Conservation (phyloP, 2,797 vertebrate species). For the Acanthurus lineatus region DNA sequence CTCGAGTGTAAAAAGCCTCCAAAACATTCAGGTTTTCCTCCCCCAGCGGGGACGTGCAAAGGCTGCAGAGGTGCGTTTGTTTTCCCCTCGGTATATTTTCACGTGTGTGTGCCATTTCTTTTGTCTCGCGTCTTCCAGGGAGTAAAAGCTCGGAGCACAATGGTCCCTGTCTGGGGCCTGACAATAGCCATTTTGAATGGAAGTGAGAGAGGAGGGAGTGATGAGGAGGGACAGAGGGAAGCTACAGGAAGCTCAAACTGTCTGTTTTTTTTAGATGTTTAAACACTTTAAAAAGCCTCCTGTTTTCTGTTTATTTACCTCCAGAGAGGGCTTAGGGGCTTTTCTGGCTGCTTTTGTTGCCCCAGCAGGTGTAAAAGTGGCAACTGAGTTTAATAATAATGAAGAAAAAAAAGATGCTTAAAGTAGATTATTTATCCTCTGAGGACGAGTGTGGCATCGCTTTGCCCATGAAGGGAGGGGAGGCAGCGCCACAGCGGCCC, state of each 20-base stretch:
- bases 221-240: conserved; percentile 27
- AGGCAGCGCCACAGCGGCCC: conserved; percentile 6
- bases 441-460: conserved; percentile 44
- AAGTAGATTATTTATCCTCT: conserved; percentile 37
- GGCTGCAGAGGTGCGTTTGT: conserved; percentile 34
- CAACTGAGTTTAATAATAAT: conserved; percentile 38
- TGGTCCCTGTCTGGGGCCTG: conserved; percentile 74
- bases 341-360: conserved; percentile 20
- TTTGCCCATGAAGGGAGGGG: conserved; percentile 22
- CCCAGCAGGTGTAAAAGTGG: conserved; percentile 53
- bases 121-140: conserved; percentile 69
- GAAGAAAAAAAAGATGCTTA: conserved; percentile 27
- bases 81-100: conserved; percentile 36
- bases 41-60: neutral
- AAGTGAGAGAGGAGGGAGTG: conserved; percentile 52
- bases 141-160: conserved; percentile 76
- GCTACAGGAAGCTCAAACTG: conserved; percentile 52
- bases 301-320: conserved; percentile 52
- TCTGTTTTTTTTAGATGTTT: conserved; percentile 62
- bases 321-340: conserved; percentile 15
- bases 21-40: neutral
- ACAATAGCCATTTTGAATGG: conserved; percentile 82
- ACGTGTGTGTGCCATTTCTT: conserved; percentile 61
- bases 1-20: neutral
- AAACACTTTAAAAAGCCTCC: conserved; percentile 52